Base-by-base conservation (phyloP, 2,888 invertebrate genomes). In the Dicranocentrus wangi region DNA sequence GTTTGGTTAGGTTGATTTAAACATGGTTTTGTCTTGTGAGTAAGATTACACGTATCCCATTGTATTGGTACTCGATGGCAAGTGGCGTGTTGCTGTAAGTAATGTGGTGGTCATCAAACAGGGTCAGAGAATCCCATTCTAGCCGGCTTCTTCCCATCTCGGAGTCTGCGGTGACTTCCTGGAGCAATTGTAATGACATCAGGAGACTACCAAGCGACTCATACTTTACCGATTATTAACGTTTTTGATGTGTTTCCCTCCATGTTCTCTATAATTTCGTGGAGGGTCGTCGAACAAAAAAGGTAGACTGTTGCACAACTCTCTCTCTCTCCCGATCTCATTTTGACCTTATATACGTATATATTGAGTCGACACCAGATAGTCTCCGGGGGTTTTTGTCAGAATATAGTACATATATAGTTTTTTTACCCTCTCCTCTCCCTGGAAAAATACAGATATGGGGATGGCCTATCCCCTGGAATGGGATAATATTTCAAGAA, bases 31-130 rank as follows among this genome's bases (percentile, higher is more conserved):
- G 39, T 53, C n/a, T 53, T 19, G 53, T 17, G 39, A 39, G 13
- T 8, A 32, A 3, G 32, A 32, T 32, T 32, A 10, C 32, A 32
- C 32, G 10, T 32, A 32, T 32, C 32, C 32, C 32, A 32, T 32
- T 32, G 5, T 32, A 10, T 32, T 79, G 63, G 68, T 68, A 72
- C 66, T 72, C 68, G 53, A 80, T 82, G 80, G 82, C 82, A 76
- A 70, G 75, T 82, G 78, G 65, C 70, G 79, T 75, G 82, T 84
- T 82, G 79, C 79, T 84, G 81, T 82, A 84, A 84, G 71, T 84
- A 81, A 84, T 84, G 84, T 77, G 47, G 70, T 82, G 84, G 78
- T 77, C 72, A 83, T 77, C 75, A 47, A 42, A 78, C 77, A 81
- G 83, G 81, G 81, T 83, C 83, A 81, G 42, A 69, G 60, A 78